Evolutionary conservation across 2,797 vertebrate genomes (phyloP).

Genomic region (Rhincodon typus): DNA sequence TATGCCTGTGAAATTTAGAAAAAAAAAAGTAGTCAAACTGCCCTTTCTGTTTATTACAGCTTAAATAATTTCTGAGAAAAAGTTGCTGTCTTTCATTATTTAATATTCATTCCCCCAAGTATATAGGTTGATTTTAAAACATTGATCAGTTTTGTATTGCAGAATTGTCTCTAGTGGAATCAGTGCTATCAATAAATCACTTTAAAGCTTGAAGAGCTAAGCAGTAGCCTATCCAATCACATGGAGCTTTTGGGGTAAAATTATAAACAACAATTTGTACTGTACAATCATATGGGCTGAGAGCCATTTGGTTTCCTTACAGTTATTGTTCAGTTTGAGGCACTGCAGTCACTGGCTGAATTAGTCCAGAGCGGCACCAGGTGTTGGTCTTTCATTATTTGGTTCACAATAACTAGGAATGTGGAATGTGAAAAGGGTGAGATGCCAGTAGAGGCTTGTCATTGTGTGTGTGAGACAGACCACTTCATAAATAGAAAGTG

Average conservation of each 20-base stretch:
- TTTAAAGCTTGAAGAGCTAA: neutral
- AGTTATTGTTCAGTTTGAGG: conserved; percentile 38
- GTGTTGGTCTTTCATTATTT: conserved; percentile 38
- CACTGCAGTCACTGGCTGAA: conserved; percentile 38
- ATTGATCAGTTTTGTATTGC: neutral
- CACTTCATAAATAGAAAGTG: conserved; percentile 41
- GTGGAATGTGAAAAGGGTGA: neutral
- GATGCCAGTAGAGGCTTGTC: neutral
- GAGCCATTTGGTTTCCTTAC: conserved; percentile 17
- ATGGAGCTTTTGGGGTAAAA: neutral
- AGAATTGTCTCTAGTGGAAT: neutral
- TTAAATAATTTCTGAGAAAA: neutral
- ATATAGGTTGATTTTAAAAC: neutral
- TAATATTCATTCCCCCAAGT: neutral
- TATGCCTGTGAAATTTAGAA: neutral
- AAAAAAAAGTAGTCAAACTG: no score
- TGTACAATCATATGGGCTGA: neutral
- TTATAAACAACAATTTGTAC: neutral
- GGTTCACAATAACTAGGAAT: conserved; percentile 40
- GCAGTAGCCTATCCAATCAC: neutral
- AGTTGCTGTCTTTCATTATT: neutral
- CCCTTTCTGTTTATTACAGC: neutral
- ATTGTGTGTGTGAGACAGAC: neutral
- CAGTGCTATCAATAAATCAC: neutral
- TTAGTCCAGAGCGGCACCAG: conserved; percentile 37